Evolutionary conservation across 2,797 vertebrate genomes (phyloP).

Genomic region (Falco novaeseelandiae): DNA sequence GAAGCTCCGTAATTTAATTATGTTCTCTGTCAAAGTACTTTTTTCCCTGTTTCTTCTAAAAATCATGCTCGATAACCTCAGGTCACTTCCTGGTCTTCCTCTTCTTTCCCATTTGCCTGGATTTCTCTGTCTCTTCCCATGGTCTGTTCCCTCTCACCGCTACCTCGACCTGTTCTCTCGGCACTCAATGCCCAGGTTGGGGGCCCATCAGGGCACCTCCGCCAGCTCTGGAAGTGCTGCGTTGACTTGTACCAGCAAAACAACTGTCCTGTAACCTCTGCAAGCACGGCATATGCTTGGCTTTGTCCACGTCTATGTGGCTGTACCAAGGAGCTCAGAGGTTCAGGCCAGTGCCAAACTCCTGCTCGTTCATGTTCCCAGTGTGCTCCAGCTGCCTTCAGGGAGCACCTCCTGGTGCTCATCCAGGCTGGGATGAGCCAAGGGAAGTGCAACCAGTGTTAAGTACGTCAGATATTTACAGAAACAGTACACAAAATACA

Average conservation of each 20-base stretch:
- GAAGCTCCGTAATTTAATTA: not conserved
- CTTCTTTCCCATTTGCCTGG: not conserved
- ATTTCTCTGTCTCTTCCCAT: not conserved
- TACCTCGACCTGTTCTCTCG: not conserved
- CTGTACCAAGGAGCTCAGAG: not conserved
- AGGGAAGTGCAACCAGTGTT: not conserved
- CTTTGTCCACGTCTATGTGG: not conserved
- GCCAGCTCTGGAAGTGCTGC: not conserved
- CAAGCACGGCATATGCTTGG: not conserved
- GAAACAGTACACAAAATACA: not conserved
- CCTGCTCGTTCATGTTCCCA: accelerated
- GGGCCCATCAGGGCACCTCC: not conserved
- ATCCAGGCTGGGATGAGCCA: not conserved
- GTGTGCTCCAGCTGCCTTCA: not conserved
- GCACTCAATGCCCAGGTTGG: accelerated
- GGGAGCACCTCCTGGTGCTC: not conserved
- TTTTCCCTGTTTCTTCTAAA: not conserved
- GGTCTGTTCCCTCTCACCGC: not conserved
- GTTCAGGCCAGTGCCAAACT: not conserved
- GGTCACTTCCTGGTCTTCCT: not conserved
- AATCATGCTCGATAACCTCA: not conserved
- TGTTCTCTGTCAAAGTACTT: not conserved
- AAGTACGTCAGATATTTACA: not conserved
- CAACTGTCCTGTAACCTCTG: not conserved
- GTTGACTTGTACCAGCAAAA: not conserved